Evolutionary conservation across 2,888 invertebrate species (phyloP).

Genomic region (Oxytorus armatus): DNA sequence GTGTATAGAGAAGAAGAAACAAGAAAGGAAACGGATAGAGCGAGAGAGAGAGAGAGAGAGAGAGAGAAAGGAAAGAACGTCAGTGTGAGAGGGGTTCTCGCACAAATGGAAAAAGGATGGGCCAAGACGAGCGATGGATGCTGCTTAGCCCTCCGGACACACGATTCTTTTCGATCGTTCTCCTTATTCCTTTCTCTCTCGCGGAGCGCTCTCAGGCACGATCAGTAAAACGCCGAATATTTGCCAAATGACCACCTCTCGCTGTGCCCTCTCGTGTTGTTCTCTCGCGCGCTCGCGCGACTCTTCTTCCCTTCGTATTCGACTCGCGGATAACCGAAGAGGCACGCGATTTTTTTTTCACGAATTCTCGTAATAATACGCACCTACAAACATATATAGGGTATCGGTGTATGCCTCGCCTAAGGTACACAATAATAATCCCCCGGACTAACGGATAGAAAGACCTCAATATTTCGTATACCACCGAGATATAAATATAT

Average conservation of each 20-base stretch:
- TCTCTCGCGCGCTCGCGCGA: conserved; percentile 47
- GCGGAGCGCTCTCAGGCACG: conserved; percentile 41
- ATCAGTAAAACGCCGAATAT: conserved; percentile 81
- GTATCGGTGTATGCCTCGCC: conserved; percentile 15
- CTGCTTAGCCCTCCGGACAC: conserved; percentile 68
- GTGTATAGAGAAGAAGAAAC: background rate
- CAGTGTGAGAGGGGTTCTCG: conserved; percentile 32
- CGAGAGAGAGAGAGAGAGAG: conserved; percentile 20
- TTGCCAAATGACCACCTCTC: conserved; percentile 79
- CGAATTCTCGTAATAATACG: conserved; percentile 40
- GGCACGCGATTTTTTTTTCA: conserved; percentile 58
- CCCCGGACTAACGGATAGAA: conserved; percentile 26
- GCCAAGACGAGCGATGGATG: conserved; percentile 32
- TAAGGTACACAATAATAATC: conserved; percentile 40
- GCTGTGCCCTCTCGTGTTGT: conserved; percentile 32
- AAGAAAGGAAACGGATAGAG: conserved; percentile 6
- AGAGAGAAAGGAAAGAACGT: background rate
- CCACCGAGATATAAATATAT: background rate
- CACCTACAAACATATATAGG: conserved; percentile 35
- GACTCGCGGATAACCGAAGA: conserved; percentile 40
- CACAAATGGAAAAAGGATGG: conserved; percentile 63
- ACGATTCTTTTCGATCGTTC: conserved; percentile 64
- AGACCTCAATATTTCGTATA: conserved; percentile 11
- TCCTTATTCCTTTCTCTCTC: conserved; percentile 29
- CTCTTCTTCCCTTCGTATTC: conserved; percentile 26